Conservation (phyloP, 64 coral and sea anemone species). For the Dendronephthya gigantea region DNA sequence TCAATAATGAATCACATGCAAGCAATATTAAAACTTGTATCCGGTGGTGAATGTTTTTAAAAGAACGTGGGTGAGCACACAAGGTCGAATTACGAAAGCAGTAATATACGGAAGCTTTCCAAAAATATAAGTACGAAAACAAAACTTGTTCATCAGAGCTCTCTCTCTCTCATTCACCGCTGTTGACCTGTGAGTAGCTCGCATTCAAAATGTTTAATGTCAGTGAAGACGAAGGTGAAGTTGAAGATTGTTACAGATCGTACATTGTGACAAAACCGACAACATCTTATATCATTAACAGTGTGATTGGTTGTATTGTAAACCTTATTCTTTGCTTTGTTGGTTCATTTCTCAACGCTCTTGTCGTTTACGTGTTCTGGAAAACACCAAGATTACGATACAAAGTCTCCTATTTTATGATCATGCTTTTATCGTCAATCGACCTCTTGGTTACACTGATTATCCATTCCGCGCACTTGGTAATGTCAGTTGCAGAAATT, state of each 20-base stretch:
- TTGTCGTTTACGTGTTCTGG: neutral
- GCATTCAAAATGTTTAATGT: too few relatives aligned
- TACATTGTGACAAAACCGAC: neutral
- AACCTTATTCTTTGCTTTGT: neutral
- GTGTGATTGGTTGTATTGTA: slow-evolving; percentile 2
- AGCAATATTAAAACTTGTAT: too few relatives aligned
- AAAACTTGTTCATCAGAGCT: too few relatives aligned
- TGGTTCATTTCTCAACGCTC: neutral
- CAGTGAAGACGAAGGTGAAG: neutral
- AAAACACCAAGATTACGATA: neutral
- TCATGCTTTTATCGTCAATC: neutral
- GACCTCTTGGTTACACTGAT: neutral
- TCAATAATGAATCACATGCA: too few relatives aligned
- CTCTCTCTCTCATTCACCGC: neutral
- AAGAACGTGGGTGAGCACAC: too few relatives aligned
- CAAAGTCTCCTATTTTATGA: slow-evolving; percentile 7
- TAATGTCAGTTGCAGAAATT: neutral
- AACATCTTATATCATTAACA: neutral
- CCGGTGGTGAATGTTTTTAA: too few relatives aligned
- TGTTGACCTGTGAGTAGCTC: too few relatives aligned
- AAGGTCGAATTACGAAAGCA: too few relatives aligned
- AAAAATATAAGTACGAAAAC: neutral
- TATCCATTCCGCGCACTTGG: neutral
- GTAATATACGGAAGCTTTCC: neutral
- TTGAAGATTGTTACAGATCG: neutral